These are phyloP conservation scores for Passer domesticus DNA, from an alignment of 2,113 vertebrate genomes.

Conservation along the genomic window DNA sequence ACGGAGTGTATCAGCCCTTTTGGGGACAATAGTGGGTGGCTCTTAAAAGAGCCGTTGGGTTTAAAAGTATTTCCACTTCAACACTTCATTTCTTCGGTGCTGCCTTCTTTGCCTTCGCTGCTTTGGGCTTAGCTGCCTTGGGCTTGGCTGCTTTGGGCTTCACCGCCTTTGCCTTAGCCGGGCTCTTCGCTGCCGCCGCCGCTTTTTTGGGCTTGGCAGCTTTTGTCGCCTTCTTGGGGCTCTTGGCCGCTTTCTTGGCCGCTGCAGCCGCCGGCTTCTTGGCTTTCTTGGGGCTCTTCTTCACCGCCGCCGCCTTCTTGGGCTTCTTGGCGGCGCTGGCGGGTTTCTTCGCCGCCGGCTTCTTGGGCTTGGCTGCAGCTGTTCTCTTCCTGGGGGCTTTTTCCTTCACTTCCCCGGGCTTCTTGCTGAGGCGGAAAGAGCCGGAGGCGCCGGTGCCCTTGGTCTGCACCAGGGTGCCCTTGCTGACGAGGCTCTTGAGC, in stretches of 20 bases:
- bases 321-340: conserved; percentile 20
- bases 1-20: conserved; percentile 33
- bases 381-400: conserved; percentile 19
- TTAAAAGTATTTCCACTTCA: conserved; percentile 46
- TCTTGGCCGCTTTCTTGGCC: conserved; percentile 41
- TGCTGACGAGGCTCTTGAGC: conserved; percentile 67
- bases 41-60: conserved; percentile 80
- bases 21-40: conserved; percentile 44
- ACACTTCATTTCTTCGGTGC: conserved; percentile 43
- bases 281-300: conserved; percentile 46
- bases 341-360: conserved; percentile 2
- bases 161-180: background rate
- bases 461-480: conserved; percentile 72
- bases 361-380: conserved; percentile 25
- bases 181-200: background rate
- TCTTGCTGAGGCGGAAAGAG: conserved; percentile 70
- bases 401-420: conserved; percentile 40
- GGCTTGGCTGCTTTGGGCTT: background rate
- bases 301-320: background rate
- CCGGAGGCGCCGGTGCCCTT: conserved; percentile 75
- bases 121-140: background rate
- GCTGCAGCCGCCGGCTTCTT: background rate
- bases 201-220: background rate
- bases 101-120: conserved; percentile 35
- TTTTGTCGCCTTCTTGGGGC: conserved; percentile 50